Conservation (phyloP, 2,113 vertebrate genomes). For the Triplophysa dalaica region DNA sequence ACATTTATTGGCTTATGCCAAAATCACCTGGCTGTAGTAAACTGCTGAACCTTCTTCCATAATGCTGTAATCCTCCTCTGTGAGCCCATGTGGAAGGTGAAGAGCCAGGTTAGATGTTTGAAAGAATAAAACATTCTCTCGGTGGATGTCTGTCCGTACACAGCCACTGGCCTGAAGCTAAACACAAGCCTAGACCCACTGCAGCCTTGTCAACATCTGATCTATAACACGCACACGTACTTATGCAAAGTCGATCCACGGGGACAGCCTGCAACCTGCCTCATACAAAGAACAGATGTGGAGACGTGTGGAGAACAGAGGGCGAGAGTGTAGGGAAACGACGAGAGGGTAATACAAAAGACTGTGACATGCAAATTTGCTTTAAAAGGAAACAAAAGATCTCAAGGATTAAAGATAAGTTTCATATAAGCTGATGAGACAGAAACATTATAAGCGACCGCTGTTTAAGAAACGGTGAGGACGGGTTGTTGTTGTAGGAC, state of each 20-base stretch:
- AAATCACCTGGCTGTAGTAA: no score
- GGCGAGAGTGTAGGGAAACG: background rate
- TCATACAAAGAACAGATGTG: slow-evolving; percentile 23
- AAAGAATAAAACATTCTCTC: background rate
- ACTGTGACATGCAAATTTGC: slow-evolving; percentile 28
- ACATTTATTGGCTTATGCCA: no score
- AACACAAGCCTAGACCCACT: background rate
- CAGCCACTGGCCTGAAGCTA: background rate
- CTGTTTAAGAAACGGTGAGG: background rate
- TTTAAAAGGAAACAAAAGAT: slow-evolving; percentile 26
- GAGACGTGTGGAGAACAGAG: slow-evolving; percentile 8
- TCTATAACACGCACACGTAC: slow-evolving; percentile 32
- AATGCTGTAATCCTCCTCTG: no score
- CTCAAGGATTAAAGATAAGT: slow-evolving; percentile 26
- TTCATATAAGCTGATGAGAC: slow-evolving; percentile 8
- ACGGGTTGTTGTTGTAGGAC: background rate
- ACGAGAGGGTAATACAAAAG: slow-evolving; percentile 32
- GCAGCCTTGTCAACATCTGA: slow-evolving; percentile 11
- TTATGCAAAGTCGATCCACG: slow-evolving; percentile 8
- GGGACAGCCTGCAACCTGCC: slow-evolving; percentile 5
- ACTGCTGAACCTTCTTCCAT: no score
- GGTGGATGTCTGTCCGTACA: background rate
- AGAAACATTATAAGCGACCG: background rate
- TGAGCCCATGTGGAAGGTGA: no score
- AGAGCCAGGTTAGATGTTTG: no score